These are phyloP conservation scores for Acanthosepion lycidas DNA, from an alignment of 2,888 invertebrate species.

Conservation along the genomic window DNA sequence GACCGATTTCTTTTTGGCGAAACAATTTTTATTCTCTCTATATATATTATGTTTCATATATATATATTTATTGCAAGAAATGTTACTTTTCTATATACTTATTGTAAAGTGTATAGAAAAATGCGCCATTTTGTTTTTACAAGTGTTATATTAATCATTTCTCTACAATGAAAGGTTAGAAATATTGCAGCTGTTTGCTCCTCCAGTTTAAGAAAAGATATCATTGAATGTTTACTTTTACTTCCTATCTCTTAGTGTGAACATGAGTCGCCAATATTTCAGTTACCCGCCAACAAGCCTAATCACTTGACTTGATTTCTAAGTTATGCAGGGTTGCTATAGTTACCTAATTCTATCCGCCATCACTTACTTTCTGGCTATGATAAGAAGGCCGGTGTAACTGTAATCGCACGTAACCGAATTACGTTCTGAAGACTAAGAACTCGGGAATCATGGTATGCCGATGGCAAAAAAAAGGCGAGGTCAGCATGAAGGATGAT, in stretches of 20 bases:
- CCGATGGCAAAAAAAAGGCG: neutral
- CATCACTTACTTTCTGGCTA: neutral
- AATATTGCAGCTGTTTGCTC: neutral
- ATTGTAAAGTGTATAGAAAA: too few relatives aligned
- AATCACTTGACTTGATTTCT: neutral
- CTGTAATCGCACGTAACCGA: neutral
- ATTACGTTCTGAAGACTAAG: neutral
- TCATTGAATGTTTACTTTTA: neutral
- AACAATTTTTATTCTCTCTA: too few relatives aligned
- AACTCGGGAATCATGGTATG: slow-evolving; percentile 7
- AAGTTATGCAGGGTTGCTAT: neutral
- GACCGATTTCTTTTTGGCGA: too few relatives aligned
- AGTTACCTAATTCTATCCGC: neutral
- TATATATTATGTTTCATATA: too few relatives aligned
- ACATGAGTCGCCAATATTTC: neutral
- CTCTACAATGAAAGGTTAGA: too few relatives aligned
- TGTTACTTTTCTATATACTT: too few relatives aligned
- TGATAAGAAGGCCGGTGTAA: neutral
- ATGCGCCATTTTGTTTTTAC: too few relatives aligned
- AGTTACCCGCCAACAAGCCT: neutral
- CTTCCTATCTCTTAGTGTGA: neutral
- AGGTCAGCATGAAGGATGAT: neutral
- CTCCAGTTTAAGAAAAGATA: neutral
- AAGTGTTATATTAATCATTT: too few relatives aligned
- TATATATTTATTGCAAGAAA: too few relatives aligned